These are phyloP conservation scores for Nomada lathburiana DNA, from an alignment of 2,888 invertebrate species.

Conservation along the genomic window DNA sequence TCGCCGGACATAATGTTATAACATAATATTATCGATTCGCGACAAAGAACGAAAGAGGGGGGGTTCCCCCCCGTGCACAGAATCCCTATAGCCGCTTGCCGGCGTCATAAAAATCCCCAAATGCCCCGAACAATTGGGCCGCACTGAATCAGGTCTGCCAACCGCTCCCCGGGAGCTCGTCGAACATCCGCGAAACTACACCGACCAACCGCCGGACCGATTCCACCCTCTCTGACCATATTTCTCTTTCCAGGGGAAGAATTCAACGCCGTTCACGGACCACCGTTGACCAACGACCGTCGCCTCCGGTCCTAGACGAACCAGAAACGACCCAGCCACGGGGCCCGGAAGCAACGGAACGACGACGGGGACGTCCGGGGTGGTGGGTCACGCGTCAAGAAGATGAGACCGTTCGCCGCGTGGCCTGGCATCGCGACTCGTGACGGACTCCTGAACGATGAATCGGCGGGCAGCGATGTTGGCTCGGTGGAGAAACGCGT, in stretches of 20 bases:
- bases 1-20: too few species aligned
- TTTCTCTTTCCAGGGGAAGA: background rate
- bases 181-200: too few species aligned
- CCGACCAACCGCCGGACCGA: too few species aligned
- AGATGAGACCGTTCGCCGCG: conserved; percentile 63
- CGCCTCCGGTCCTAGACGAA: background rate
- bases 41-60: too few species aligned
- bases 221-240: background rate
- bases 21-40: too few species aligned
- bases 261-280: background rate
- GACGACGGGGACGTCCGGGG: background rate
- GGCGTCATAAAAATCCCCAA: too few species aligned
- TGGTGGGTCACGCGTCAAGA: conserved; percentile 47
- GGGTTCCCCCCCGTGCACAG: too few species aligned
- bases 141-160: too few species aligned
- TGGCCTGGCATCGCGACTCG: conserved; percentile 55
- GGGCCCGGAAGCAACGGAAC: background rate
- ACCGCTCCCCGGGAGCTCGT: too few species aligned
- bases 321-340: background rate
- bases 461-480: conserved; percentile 78
- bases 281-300: background rate
- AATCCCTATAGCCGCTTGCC: too few species aligned
- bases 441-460: conserved; percentile 68
- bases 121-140: too few species aligned
- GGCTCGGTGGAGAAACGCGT: conserved; percentile 68